These are phyloP conservation scores for Morpho helenor DNA, from an alignment of 2,888 invertebrate genomes.

Conservation along the genomic window DNA sequence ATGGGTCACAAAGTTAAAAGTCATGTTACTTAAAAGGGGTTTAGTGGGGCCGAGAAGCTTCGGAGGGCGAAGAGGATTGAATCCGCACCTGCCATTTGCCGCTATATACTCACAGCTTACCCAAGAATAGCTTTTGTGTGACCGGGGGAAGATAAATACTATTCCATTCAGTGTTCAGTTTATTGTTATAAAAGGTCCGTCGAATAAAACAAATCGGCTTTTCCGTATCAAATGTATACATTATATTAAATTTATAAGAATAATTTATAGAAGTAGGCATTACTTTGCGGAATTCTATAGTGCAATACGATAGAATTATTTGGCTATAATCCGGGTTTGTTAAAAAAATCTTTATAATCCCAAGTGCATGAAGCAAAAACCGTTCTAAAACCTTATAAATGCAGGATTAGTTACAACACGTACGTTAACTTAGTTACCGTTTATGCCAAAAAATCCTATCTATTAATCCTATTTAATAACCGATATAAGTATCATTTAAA, in stretches of 20 bases:
- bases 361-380: too few species aligned
- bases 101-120: conserved; percentile 35
- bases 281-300: too few species aligned
- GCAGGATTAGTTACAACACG: too few species aligned
- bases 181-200: conserved; percentile 7
- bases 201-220: conserved; percentile 10
- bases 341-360: too few species aligned
- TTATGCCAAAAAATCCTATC: too few species aligned
- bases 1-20: conserved; percentile 77
- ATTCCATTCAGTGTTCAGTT: conserved; percentile 12
- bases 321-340: too few species aligned
- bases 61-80: conserved; percentile 64
- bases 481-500: too few species aligned
- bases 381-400: too few species aligned
- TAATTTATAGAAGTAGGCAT: too few species aligned
- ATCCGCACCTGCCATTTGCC: conserved; percentile 59
- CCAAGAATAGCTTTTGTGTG: conserved; percentile 22
- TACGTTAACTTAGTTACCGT: too few species aligned
- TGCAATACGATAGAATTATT: too few species aligned
- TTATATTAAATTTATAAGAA: background rate
- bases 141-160: conserved; percentile 12
- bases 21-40: conserved; percentile 77
- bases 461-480: too few species aligned
- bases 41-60: conserved; percentile 65
- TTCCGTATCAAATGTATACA: background rate